Conservation (phyloP, 2,888 invertebrate species). For the Chloroclysta siterata region DNA sequence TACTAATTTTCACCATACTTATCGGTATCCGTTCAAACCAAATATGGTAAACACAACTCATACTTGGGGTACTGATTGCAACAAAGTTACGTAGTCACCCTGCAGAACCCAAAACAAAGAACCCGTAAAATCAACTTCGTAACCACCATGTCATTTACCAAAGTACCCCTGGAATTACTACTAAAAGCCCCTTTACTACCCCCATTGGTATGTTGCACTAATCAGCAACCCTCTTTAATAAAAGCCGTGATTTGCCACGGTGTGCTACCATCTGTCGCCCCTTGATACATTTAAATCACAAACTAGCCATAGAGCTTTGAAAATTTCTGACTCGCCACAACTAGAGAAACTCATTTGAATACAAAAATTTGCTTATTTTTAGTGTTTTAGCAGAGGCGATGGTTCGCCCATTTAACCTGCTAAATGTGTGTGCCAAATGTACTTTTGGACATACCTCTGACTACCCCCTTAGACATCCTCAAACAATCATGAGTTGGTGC, state of each 20-base stretch:
- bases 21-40: too few species aligned
- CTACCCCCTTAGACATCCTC: too few species aligned
- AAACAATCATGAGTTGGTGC: too few species aligned
- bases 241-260: slow-evolving; percentile 40
- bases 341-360: background rate
- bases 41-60: too few species aligned
- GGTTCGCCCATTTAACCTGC: too few species aligned
- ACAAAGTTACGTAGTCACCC: too few species aligned
- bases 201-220: slow-evolving; percentile 23
- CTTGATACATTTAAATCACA: slow-evolving; percentile 53
- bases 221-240: slow-evolving; percentile 40
- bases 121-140: background rate
- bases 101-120: slow-evolving; percentile 10
- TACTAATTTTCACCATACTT: too few species aligned
- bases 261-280: slow-evolving; percentile 51
- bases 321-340: background rate
- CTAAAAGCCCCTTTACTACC: slow-evolving; percentile 26
- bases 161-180: slow-evolving; percentile 28
- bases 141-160: slow-evolving; percentile 14
- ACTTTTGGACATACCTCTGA: too few species aligned
- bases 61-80: too few species aligned
- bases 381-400: too few species aligned
- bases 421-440: too few species aligned
- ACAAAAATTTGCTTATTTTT: too few species aligned
- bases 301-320: slow-evolving; percentile 39